Evolutionary conservation across 1,140 invertebrate genomes (phyloP), one percentile per base, ranked within the genome.

Genomic region (Drosophila tropicalis): DNA sequence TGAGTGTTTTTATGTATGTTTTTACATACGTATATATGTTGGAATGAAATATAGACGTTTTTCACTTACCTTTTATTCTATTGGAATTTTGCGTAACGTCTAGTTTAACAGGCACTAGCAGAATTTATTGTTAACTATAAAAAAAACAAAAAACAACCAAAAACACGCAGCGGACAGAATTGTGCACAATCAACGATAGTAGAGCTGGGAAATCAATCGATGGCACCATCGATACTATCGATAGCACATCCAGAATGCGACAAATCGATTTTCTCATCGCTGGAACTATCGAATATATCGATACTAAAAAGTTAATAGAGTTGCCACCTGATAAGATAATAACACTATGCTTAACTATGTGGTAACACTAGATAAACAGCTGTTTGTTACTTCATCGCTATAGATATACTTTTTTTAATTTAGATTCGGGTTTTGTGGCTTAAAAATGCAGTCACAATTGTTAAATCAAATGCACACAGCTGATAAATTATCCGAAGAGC

Each of bases 401-500:
- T 22, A 51, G 3, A 22, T 51, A 51, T 51, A 55, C n/a, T 51
- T 71, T 69, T 13, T 13, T 29, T 13, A 39, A 39, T 39, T 39
- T 12, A 39, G 55, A 39, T 51, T 54, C 66, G 57, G 47, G 61
- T 54, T 40, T 51, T 62, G 72, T 60, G 15, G 68, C 17, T n/a
- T 66, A 9, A 66, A 76, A 67, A 91, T 91, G 90, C 67, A 68
- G 58, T 90, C 90, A 5, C 76, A 77, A 41, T 81, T 76, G 40
- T 64, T 91, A 15, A 90, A 67, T 63, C 90, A 91, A 72, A 32
- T 90, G 5, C 69, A 94, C 91, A 89, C 84, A 5, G 76, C 67
- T 10, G 87, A 91, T 36, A 90, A 86, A 63, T 55, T 91, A 65
- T 51, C 79, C n/a, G 87, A 77, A 13, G 97, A 98, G 89, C 96